Evolutionary conservation across 2,888 invertebrate genomes (phyloP).

Genomic region (Arge pagana): DNA sequence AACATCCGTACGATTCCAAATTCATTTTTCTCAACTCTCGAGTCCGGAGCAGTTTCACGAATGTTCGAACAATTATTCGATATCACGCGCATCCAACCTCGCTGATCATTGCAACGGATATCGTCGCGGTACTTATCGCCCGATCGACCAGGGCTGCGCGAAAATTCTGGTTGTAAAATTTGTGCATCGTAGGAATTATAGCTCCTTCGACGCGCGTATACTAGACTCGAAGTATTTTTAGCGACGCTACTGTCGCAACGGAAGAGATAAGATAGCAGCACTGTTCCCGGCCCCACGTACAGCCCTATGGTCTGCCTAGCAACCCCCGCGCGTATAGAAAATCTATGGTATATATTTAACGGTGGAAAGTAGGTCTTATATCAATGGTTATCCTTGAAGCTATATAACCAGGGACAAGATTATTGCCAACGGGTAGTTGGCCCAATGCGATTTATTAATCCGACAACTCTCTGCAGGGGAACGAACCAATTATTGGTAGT

Average conservation of each 20-base stretch:
- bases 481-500: conserved; percentile 9
- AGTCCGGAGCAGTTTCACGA: too few species aligned
- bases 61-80: too few species aligned
- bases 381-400: conserved; percentile 11
- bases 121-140: too few species aligned
- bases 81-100: too few species aligned
- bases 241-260: conserved; percentile 1
- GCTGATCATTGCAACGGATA: too few species aligned
- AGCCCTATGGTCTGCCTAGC: conserved; percentile 11
- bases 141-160: too few species aligned
- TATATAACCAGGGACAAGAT: background rate
- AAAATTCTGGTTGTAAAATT: too few species aligned
- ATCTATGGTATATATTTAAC: conserved; percentile 17
- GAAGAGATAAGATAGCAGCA: background rate
- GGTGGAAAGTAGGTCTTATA: conserved; percentile 8
- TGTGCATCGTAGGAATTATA: too few species aligned
- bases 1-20: too few species aligned
- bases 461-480: background rate
- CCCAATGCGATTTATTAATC: conserved; percentile 12
- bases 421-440: conserved; percentile 6
- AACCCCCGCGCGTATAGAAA: conserved; percentile 11
- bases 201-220: too few species aligned
- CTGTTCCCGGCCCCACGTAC: background rate
- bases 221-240: too few species aligned
- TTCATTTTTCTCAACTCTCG: too few species aligned